These are phyloP conservation scores for Pterocles burchelli DNA, from an alignment of 2,113 vertebrate genomes.

Conservation along the genomic window DNA sequence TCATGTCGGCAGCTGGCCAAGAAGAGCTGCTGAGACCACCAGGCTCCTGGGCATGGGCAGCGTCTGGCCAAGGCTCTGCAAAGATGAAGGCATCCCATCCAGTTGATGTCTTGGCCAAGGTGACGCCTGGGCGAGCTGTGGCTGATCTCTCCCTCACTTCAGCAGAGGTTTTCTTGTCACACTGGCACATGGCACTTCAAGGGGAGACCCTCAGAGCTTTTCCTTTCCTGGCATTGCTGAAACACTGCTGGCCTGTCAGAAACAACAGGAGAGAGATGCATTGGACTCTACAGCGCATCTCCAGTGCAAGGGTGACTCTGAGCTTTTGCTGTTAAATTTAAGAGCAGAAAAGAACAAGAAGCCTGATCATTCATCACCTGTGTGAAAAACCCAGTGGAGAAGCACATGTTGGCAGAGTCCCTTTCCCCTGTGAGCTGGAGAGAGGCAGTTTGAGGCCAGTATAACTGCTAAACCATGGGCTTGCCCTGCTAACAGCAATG, in stretches of 20 bases:
- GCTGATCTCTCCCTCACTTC: neutral
- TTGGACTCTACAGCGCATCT: neutral
- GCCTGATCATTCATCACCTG: neutral
- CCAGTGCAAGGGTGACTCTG: neutral
- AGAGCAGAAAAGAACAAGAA: neutral
- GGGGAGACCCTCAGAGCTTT: neutral
- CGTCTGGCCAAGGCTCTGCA: neutral
- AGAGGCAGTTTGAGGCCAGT: neutral
- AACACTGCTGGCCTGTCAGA: neutral
- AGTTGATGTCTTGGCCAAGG: neutral
- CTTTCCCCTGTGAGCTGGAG: neutral
- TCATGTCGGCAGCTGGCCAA: neutral
- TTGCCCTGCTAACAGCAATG: neutral
- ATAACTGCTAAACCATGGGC: neutral
- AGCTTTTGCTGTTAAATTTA: neutral
- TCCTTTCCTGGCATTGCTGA: neutral
- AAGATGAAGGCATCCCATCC: neutral
- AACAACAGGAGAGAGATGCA: neutral
- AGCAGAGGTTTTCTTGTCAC: neutral
- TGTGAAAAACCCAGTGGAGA: neutral
- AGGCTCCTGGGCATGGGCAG: neutral
- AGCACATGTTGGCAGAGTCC: neutral
- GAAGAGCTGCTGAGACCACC: neutral
- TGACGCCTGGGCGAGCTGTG: neutral
- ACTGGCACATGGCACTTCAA: neutral